Evolutionary conservation across 92 coral and sea anemone genomes (phyloP).

Genomic region (Paramuricea clavata): DNA sequence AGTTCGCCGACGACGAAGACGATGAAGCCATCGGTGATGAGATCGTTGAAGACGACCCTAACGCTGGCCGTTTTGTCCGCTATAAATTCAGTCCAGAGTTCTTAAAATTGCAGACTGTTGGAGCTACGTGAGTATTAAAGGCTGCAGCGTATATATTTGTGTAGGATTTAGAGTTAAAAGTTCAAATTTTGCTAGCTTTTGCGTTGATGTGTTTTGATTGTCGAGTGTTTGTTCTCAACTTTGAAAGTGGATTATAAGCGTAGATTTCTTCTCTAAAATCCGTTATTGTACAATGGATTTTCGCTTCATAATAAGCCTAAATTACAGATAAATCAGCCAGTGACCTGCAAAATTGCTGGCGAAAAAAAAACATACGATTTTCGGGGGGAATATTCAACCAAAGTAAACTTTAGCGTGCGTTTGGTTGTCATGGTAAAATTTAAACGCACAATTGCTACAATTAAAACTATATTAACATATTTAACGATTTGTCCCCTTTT

Average conservation of each 20-base stretch:
- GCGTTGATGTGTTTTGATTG: too few relatives aligned
- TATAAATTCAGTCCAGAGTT: slow-evolving; percentile 96
- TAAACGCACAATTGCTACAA: background rate
- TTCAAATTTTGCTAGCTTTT: background rate
- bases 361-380: background rate
- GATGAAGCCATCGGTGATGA: slow-evolving; percentile 25
- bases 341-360: background rate
- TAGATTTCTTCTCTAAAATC: background rate
- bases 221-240: background rate
- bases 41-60: slow-evolving; percentile 80
- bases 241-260: background rate
- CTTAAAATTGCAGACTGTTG: slow-evolving; percentile 87
- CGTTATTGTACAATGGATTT: background rate
- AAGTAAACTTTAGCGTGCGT: background rate
- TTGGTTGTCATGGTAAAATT: slow-evolving; percentile 8
- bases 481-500: background rate
- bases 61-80: slow-evolving; percentile 98
- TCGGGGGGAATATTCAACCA: background rate
- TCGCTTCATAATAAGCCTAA: background rate
- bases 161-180: slow-evolving; percentile 3
- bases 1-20: slow-evolving; percentile 81
- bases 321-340: background rate
- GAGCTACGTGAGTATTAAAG: slow-evolving; percentile 91
- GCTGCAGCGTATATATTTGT: background rate
- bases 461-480: background rate